Conservation (phyloP, 2,888 invertebrate genomes). For the Scaptomyza caliginosa region DNA sequence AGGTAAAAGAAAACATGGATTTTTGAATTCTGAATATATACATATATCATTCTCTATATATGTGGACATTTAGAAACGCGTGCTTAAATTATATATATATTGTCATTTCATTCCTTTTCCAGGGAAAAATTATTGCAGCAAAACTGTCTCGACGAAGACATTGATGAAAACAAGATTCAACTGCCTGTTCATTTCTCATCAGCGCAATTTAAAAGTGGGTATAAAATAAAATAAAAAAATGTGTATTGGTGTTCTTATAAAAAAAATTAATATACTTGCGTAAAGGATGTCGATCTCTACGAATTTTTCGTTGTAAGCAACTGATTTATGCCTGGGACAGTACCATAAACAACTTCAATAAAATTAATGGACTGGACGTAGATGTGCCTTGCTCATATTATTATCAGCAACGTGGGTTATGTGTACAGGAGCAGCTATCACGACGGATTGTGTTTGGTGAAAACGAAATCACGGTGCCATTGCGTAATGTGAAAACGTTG, state of each 20-base stretch:
- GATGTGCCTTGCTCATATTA: slow-evolving; percentile 81
- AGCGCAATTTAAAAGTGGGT: slow-evolving; percentile 83
- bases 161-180: slow-evolving; percentile 73
- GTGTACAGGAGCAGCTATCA: slow-evolving; percentile 75
- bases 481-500: slow-evolving; percentile 89
- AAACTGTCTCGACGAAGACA: slow-evolving; percentile 18
- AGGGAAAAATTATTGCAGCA: slow-evolving; percentile 15
- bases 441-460: slow-evolving; percentile 91
- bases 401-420: slow-evolving; percentile 81
- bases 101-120: too few relatives aligned
- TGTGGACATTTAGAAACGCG: too few relatives aligned
- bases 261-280: background rate
- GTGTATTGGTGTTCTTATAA: background rate
- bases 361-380: slow-evolving; percentile 89
- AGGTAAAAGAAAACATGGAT: too few relatives aligned
- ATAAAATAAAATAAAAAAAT: background rate
- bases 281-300: slow-evolving; percentile 86
- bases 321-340: slow-evolving; percentile 92
- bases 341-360: slow-evolving; percentile 87
- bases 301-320: slow-evolving; percentile 93
- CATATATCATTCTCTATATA: too few relatives aligned
- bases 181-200: slow-evolving; percentile 82
- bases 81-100: too few relatives aligned
- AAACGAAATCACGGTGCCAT: slow-evolving; percentile 93
- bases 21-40: too few relatives aligned